Conservation (phyloP, 2,888 invertebrate species). For the Scrobipalpa costella region DNA sequence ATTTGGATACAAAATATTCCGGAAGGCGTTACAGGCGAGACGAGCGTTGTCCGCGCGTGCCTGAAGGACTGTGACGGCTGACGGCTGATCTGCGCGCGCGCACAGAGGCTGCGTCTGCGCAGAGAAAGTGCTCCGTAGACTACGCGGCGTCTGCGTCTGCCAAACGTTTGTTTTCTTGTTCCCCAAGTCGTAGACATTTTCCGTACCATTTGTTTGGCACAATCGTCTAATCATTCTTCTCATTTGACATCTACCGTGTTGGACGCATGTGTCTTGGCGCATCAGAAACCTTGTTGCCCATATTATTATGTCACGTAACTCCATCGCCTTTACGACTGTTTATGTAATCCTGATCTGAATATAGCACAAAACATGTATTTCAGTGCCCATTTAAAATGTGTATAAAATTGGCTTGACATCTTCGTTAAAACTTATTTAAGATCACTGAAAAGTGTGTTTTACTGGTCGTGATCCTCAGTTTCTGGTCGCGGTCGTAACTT, state of each 20-base stretch:
- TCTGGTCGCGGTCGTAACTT: slow-evolving; percentile 42
- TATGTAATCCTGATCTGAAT: slow-evolving; percentile 7
- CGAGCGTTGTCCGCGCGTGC: slow-evolving; percentile 63
- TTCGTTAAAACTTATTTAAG: neutral
- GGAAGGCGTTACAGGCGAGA: slow-evolving; percentile 37
- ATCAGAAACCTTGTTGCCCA: neutral
- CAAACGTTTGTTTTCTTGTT: slow-evolving; percentile 75
- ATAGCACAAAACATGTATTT: neutral
- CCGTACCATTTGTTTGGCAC: slow-evolving; percentile 60
- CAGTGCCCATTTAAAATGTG: neutral
- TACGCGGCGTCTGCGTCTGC: slow-evolving; percentile 69
- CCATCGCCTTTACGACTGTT: slow-evolving; percentile 4
- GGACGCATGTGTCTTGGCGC: slow-evolving; percentile 10
- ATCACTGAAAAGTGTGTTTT: neutral
- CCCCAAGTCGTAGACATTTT: slow-evolving; percentile 70
- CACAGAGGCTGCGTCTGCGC: slow-evolving; percentile 55
- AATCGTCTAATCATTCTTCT: slow-evolving; percentile 40
- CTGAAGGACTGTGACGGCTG: slow-evolving; percentile 52
- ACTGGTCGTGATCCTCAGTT: slow-evolving; percentile 33
- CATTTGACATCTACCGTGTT: slow-evolving; percentile 7
- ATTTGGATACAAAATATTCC: neutral
- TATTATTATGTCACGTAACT: slow-evolving; percentile 11
- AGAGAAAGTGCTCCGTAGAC: slow-evolving; percentile 79
- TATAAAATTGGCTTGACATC: neutral
- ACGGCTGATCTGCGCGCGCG: slow-evolving; percentile 32